phyloP scores from a whole-genome alignment of 1,140 invertebrate genomes.

The Cotesia chilonis region DNA sequence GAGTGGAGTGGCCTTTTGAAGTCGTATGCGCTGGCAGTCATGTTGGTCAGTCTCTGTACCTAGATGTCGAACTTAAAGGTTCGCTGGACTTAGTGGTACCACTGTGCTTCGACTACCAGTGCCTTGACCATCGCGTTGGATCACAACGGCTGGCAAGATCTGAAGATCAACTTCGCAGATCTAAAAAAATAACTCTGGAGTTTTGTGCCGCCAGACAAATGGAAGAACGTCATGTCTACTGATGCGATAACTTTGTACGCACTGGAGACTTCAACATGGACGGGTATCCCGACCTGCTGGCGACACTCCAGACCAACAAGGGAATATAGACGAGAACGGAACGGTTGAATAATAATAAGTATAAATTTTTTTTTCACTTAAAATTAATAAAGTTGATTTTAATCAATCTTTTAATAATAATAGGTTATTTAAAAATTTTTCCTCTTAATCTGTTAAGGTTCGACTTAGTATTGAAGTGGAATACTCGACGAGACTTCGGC shows the following conservation, averaged over 20 bases:
- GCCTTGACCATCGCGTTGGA: slow-evolving; percentile 36
- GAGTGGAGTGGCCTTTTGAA: slow-evolving; percentile 58
- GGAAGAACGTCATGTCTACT: slow-evolving; percentile 63
- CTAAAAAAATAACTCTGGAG: slow-evolving; percentile 65
- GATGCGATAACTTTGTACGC: slow-evolving; percentile 80
- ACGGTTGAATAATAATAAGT: too few relatives aligned
- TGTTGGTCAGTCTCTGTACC: slow-evolving; percentile 83
- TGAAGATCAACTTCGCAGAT: too few relatives aligned
- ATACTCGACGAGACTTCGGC: too few relatives aligned
- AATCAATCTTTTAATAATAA: too few relatives aligned
- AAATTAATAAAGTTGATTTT: too few relatives aligned
- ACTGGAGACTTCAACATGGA: slow-evolving; percentile 96
- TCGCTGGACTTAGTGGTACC: slow-evolving; percentile 85
- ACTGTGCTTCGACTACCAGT: slow-evolving; percentile 77
- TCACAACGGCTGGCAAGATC: too few relatives aligned
- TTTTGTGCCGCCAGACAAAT: slow-evolving; percentile 68
- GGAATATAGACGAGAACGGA: too few relatives aligned
- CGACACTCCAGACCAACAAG: slow-evolving; percentile 72
- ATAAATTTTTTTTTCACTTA: too few relatives aligned
- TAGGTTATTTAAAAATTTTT: too few relatives aligned
- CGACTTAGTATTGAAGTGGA: too few relatives aligned
- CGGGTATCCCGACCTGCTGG: slow-evolving; percentile 91
- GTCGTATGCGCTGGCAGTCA: slow-evolving; percentile 58
- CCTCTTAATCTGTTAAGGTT: too few relatives aligned
- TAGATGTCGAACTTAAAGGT: slow-evolving; percentile 86